Base-by-base conservation (phyloP, 2,113 vertebrate genomes). In the Pygoscelis adeliae region DNA sequence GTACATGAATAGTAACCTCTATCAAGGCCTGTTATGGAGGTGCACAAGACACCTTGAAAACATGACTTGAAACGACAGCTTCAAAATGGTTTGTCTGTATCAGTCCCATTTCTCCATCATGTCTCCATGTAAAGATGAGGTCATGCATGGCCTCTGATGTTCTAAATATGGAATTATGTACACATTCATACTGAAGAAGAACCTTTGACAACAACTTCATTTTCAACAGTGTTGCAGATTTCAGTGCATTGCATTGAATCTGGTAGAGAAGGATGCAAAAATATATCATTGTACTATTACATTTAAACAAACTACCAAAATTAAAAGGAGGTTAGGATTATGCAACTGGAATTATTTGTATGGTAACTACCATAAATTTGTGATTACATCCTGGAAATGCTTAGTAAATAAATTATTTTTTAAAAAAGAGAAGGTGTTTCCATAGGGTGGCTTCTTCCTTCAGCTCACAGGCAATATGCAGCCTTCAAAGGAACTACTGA, bases 221-320 rank as follows among this genome's bases (percentile, higher is more conserved):
- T 89, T 94, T 82, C 23, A 81, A 19, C 2, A 14, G 12, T 53
- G 8, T 34, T 66, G 15, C 29, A 78, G 4, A 5, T 81, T 52
- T 81, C 59, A 21, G 10, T 66, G 36, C 1, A 1, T 42, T 88
- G 8, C 16, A 13, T 11, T 49, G 16, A 1, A 0, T 56, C 67
- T 58, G 13, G 19, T 22, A 40, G 21, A 47, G 36, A 26, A 44
- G 15, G 26, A 14, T 27, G 9, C 8, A 69, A 15, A 12, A 52
- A 40, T 15, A 4, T 13, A 7, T 38, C 13, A 10, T 34, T 67
- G 38, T 42, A 16, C 4, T 29, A 12, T 15, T 5, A 2, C 22
- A 18, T 77, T 56, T 80, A 65, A 88, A 74, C 12, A 52, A 29
- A 36, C 5, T 11, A 42, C 5, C 7, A 78, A 79, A 87, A 74